Evolutionary conservation across 2,888 invertebrate genomes (phyloP).

Genomic region (Drepana falcataria): DNA sequence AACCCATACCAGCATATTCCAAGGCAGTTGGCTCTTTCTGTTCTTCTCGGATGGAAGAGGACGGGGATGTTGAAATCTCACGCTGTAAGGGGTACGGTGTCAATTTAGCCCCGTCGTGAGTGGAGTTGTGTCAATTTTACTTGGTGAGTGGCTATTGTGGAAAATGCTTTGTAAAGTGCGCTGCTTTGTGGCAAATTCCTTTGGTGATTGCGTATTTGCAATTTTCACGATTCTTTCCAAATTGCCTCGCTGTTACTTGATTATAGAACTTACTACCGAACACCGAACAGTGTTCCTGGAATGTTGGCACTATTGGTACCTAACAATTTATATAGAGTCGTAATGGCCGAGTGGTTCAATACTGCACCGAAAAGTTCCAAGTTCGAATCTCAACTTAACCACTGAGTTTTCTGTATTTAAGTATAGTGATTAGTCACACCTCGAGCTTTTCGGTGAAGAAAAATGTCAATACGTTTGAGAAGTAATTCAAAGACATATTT

Average conservation of each 20-base stretch:
- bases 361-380: too few species aligned
- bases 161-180: constrained; percentile 33
- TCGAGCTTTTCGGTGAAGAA: too few species aligned
- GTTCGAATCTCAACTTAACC: too few species aligned
- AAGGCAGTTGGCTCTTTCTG: constrained; percentile 16
- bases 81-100: constrained; percentile 31
- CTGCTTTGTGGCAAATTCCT: constrained; percentile 55
- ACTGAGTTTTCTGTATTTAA: too few species aligned
- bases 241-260: constrained; percentile 22
- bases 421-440: too few species aligned
- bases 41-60: constrained; percentile 16
- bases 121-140: constrained; percentile 55
- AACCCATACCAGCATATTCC: constrained; percentile 16
- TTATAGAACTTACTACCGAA: not conserved
- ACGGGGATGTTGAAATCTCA: constrained; percentile 13
- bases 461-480: too few species aligned
- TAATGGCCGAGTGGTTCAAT: too few species aligned
- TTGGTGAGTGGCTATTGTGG: constrained; percentile 34
- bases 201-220: constrained; percentile 51
- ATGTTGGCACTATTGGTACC: too few species aligned
- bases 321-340: too few species aligned
- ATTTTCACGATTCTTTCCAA: constrained; percentile 45
- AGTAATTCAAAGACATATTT: too few species aligned
- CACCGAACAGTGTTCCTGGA: too few species aligned
- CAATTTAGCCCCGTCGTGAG: constrained; percentile 50